A percentile compares a stretch with the other conserved stretches of the same genome.
Evolutionary conservation across 2,113 vertebrate species (phyloP).

Genomic region (Lonchura striata): DNA sequence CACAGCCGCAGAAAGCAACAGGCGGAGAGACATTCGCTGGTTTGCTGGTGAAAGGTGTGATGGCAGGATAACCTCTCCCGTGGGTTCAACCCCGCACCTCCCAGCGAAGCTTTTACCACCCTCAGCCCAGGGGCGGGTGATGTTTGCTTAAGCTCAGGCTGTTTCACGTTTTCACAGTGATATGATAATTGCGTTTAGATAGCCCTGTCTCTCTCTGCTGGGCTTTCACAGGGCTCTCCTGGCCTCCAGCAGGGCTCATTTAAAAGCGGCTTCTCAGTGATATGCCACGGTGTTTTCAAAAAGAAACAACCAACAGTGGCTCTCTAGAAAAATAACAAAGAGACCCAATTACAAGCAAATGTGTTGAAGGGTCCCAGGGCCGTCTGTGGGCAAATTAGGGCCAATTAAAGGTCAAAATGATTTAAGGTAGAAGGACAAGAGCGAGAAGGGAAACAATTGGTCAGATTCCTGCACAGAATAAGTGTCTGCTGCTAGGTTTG

Average conservation of each 20-base stretch:
- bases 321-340: constrained; percentile 73
- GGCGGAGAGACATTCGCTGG: not conserved
- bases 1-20: not conserved
- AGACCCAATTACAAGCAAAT: constrained; percentile 71
- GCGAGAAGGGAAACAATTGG: constrained; percentile 48
- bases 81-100: not conserved
- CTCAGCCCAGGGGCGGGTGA: constrained; percentile 41
- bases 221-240: constrained; percentile 55
- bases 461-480: constrained; percentile 38
- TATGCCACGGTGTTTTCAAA: constrained; percentile 57
- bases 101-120: constrained; percentile 17
- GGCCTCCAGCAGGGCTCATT: constrained; percentile 70
- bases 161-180: constrained; percentile 70
- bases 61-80: not conserved
- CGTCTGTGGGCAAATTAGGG: constrained; percentile 69
- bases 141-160: constrained; percentile 72
- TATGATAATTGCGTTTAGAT: constrained; percentile 77
- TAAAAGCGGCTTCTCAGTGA: constrained; percentile 71
- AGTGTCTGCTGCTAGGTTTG: not conserved
- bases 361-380: constrained; percentile 67
- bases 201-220: constrained; percentile 60
- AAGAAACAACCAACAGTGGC: constrained; percentile 61
- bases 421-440: constrained; percentile 59
- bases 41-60: not conserved
- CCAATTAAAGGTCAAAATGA: constrained; percentile 74